These are phyloP conservation scores for Pogonocherus hispidulus DNA, from an alignment of 2,888 invertebrate genomes.

Conservation along the genomic window DNA sequence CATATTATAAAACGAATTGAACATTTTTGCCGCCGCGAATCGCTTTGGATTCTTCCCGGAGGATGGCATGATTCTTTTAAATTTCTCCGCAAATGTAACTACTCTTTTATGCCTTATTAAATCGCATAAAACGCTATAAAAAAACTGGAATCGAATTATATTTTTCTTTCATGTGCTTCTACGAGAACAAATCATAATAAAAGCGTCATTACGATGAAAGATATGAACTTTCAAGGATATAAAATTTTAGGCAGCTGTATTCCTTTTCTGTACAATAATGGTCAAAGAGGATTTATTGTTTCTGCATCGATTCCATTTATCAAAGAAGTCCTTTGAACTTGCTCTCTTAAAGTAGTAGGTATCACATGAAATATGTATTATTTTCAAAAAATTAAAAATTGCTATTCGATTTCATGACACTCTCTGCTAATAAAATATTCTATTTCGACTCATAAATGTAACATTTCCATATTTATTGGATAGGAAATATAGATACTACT, in stretches of 20 bases:
- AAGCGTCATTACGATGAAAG: slow-evolving; percentile 53
- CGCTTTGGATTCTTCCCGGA: slow-evolving; percentile 7
- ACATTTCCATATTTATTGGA: no score
- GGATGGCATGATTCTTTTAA: slow-evolving; percentile 14
- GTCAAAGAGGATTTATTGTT: slow-evolving; percentile 46
- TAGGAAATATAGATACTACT: no score
- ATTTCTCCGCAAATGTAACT: slow-evolving; percentile 49
- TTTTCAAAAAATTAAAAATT: neutral
- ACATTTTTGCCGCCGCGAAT: slow-evolving; percentile 6
- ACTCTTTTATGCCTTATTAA: slow-evolving; percentile 57
- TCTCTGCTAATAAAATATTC: neutral
- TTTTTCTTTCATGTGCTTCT: slow-evolving; percentile 52
- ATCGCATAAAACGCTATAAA: slow-evolving; percentile 51
- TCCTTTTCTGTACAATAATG: slow-evolving; percentile 52
- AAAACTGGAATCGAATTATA: slow-evolving; percentile 55
- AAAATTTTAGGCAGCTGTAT: slow-evolving; percentile 49
- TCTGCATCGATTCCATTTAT: slow-evolving; percentile 44
- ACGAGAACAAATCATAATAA: slow-evolving; percentile 57
- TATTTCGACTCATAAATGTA: no score
- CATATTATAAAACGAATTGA: slow-evolving; percentile 42
- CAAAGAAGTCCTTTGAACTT: slow-evolving; percentile 17
- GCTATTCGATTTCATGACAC: neutral
- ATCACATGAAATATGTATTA: neutral
- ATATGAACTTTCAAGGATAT: slow-evolving; percentile 51
- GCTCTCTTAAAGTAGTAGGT: neutral